A percentile compares a stretch with the other conserved stretches of the same genome.
Conservation (phyloP, 2,113 vertebrate species). For the Mystacornis crossleyi region DNA sequence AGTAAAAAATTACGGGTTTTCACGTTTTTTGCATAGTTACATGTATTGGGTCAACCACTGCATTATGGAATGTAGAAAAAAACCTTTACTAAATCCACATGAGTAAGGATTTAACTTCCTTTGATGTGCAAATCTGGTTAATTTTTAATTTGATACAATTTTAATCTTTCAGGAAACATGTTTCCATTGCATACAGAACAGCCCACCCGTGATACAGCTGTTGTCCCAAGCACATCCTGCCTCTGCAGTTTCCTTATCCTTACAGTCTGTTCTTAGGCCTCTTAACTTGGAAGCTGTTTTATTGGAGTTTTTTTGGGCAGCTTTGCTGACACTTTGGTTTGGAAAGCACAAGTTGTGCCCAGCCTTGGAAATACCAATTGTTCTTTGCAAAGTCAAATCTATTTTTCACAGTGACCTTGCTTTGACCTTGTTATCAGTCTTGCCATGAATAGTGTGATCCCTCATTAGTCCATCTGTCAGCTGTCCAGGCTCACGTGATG, state of each 20-base stretch:
- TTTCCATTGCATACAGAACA: neutral
- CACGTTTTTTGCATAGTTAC: neutral
- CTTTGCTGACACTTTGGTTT: neutral
- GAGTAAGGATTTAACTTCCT: neutral
- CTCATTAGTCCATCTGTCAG: constrained; percentile 41
- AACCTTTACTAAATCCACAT: neutral
- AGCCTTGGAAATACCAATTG: neutral
- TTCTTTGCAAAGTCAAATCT: neutral
- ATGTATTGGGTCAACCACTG: neutral
- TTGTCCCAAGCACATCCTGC: neutral
- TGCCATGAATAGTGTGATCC: neutral
- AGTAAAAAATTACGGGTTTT: fast-evolving
- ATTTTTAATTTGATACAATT: neutral
- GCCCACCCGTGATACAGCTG: neutral
- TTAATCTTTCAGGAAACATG: neutral
- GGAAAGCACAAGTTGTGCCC: neutral
- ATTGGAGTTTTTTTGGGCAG: neutral
- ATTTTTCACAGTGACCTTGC: neutral
- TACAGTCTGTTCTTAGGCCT: neutral
- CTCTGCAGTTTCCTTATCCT: neutral
- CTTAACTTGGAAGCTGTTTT: neutral
- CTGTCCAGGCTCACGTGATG: neutral
- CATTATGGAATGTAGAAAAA: neutral
- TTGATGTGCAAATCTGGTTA: neutral
- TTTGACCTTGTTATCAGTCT: neutral